phyloP scores from a whole-genome alignment of 2,113 vertebrate species.

The Mystacornis crossleyi region DNA sequence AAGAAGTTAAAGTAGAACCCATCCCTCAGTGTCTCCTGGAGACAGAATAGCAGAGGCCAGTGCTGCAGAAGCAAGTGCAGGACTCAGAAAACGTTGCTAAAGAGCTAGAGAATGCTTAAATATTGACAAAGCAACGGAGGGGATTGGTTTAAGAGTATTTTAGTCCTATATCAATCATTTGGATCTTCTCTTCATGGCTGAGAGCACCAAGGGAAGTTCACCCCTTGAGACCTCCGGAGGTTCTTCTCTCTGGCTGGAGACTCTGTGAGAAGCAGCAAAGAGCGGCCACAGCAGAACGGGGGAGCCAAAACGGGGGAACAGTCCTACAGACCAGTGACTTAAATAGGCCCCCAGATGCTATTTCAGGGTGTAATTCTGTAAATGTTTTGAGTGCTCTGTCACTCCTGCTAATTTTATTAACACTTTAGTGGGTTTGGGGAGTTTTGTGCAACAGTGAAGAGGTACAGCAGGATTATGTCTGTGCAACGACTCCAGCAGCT shows the following conservation, averaged over 20 bases:
- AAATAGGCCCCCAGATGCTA: fast-evolving
- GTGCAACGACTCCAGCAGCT: background rate
- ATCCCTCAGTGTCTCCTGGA: background rate
- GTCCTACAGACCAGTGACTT: background rate
- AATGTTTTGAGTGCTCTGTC: background rate
- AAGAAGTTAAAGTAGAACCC: background rate
- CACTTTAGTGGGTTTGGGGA: background rate
- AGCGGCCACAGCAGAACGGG: background rate
- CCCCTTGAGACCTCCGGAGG: background rate
- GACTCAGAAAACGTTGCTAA: background rate
- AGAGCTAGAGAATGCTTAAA: background rate
- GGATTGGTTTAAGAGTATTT: background rate
- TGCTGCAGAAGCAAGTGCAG: background rate
- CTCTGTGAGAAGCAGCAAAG: background rate
- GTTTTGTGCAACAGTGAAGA: background rate
- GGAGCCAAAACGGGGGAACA: background rate
- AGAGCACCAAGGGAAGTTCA: background rate
- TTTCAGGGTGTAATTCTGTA: background rate
- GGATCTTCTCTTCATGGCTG: background rate
- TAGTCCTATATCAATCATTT: no score
- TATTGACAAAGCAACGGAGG: background rate
- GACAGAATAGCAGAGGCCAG: background rate
- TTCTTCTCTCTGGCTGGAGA: background rate
- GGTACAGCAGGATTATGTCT: background rate
- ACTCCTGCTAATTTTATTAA: background rate